These are phyloP conservation scores for Macquaria ambigua DNA, from an alignment of 2,113 vertebrate genomes.

Conservation along the genomic window DNA sequence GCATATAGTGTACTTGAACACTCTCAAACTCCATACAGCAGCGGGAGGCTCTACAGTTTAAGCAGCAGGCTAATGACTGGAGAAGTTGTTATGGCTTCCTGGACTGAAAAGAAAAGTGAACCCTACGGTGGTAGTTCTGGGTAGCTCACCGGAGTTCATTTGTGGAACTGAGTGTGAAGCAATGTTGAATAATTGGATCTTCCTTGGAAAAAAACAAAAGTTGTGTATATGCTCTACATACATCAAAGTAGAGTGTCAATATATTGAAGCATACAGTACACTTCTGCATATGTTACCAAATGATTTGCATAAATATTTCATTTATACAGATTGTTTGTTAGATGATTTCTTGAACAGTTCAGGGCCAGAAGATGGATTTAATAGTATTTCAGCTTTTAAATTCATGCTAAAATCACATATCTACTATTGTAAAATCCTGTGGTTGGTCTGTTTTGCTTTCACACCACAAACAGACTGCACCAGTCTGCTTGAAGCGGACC, in stretches of 20 bases:
- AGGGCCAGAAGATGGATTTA: background rate
- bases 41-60: background rate
- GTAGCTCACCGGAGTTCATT: background rate
- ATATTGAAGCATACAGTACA: background rate
- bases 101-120: background rate
- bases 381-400: background rate
- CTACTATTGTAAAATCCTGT: background rate
- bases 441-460: background rate
- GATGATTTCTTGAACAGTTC: too few species aligned
- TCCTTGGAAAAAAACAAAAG: background rate
- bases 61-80: constrained; percentile 8
- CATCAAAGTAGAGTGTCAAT: background rate
- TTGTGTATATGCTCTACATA: background rate
- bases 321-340: too few species aligned
- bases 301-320: too few species aligned
- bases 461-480: background rate
- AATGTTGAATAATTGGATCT: background rate
- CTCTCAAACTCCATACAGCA: background rate
- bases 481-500: too few species aligned
- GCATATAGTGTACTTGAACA: background rate
- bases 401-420: background rate
- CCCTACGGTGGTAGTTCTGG: background rate
- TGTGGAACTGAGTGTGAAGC: background rate
- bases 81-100: background rate
- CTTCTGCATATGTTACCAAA: too few species aligned